Percentiles rank a stretch among this genome's conserved stretches.
Conservation (phyloP, 64 coral and sea anemone genomes). For the Stichodactyla helianthus region DNA sequence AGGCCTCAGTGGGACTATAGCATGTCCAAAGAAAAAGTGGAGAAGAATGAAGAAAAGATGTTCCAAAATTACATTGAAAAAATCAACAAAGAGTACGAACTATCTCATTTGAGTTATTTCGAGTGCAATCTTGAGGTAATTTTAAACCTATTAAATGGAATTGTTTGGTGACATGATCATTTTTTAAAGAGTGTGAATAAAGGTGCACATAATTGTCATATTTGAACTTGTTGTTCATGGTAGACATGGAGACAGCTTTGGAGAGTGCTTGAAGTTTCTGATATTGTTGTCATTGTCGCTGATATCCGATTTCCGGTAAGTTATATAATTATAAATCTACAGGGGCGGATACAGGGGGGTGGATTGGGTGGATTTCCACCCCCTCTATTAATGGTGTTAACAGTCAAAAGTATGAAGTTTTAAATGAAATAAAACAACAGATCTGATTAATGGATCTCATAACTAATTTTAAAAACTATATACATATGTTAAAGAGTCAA, state of each 20-base stretch:
- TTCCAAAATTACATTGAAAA: constrained; percentile 70
- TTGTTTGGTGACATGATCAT: too few relatives aligned
- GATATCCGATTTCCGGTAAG: constrained; percentile 83
- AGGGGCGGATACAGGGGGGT: too few relatives aligned
- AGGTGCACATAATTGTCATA: background rate
- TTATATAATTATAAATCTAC: too few relatives aligned
- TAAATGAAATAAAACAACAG: too few relatives aligned
- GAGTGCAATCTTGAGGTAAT: constrained; percentile 85
- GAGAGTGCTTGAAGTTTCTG: constrained; percentile 93
- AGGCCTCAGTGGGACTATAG: constrained; percentile 74
- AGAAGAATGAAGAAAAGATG: constrained; percentile 68
- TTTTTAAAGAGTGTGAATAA: too few relatives aligned
- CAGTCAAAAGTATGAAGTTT: too few relatives aligned
- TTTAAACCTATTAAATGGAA: background rate
- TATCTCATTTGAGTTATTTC: constrained; percentile 81
- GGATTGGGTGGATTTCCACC: too few relatives aligned
- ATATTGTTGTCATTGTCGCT: constrained; percentile 84
- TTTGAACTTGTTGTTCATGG: constrained; percentile 3
- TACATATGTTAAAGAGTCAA: too few relatives aligned
- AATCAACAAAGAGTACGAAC: constrained; percentile 57
- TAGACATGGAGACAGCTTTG: constrained; percentile 98
- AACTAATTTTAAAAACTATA: too few relatives aligned
- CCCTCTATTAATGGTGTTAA: too few relatives aligned
- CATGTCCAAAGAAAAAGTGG: constrained; percentile 82
- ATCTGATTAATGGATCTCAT: too few relatives aligned